These are phyloP conservation scores for Cremastinae sp. DNA, from an alignment of 2,888 invertebrate genomes.

Conservation along the genomic window DNA sequence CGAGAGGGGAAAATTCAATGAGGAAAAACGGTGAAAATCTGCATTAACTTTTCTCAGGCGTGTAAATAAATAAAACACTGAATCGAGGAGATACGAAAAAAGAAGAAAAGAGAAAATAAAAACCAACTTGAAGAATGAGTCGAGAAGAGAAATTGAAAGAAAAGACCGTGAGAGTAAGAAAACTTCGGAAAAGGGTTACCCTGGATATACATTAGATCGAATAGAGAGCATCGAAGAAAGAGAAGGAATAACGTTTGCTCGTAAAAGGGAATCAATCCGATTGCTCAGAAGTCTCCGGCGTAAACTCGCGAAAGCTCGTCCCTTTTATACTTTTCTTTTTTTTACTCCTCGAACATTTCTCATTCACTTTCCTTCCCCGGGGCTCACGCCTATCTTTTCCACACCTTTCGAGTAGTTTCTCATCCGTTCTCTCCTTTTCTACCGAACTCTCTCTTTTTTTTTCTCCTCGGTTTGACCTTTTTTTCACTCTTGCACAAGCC, in stretches of 20 bases:
- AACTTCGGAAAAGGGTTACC: background rate
- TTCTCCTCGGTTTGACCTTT: slow-evolving; percentile 51
- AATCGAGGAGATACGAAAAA: too few species aligned
- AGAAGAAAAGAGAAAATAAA: too few species aligned
- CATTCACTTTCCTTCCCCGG: slow-evolving; percentile 54
- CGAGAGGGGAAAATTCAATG: slow-evolving; percentile 1
- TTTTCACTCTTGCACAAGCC: slow-evolving; percentile 51
- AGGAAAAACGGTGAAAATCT: slow-evolving; percentile 44
- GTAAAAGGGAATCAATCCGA: slow-evolving; percentile 80
- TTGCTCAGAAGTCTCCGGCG: slow-evolving; percentile 65
- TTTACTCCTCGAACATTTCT: slow-evolving; percentile 47
- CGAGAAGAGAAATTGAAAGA: background rate
- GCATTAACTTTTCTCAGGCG: too few species aligned
- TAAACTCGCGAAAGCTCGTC: slow-evolving; percentile 31
- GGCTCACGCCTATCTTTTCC: slow-evolving; percentile 40
- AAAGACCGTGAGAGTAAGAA: background rate
- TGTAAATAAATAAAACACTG: background rate
- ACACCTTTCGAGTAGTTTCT: slow-evolving; percentile 60
- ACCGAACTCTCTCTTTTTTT: background rate
- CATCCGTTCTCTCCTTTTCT: slow-evolving; percentile 51
- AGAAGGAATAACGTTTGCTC: slow-evolving; percentile 74
- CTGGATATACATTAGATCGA: slow-evolving; percentile 25
- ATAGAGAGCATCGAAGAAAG: slow-evolving; percentile 38
- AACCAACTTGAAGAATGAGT: too few species aligned
- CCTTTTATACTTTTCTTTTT: slow-evolving; percentile 20